phyloP scores from a whole-genome alignment of 2,888 invertebrate genomes.

The Nebria brevicollis region DNA sequence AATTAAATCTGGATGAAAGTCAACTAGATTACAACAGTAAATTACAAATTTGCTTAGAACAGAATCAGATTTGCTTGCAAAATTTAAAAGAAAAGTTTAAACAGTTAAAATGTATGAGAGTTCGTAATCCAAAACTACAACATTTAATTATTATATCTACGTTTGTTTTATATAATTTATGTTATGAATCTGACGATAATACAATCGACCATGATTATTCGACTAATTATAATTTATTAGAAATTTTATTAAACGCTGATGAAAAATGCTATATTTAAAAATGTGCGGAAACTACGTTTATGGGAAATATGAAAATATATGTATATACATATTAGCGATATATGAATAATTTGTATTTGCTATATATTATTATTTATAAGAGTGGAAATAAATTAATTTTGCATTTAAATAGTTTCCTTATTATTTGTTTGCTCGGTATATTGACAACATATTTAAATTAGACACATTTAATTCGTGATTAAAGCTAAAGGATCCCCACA shows the following conservation, averaged over 20 bases:
- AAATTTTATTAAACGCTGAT: not conserved
- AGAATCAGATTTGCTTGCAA: not conserved
- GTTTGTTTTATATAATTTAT: constrained; percentile 9
- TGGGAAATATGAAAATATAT: no score
- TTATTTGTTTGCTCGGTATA: no score
- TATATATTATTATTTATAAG: no score
- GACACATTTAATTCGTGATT: no score
- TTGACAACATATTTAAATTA: no score
- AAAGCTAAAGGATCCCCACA: no score
- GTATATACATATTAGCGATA: no score
- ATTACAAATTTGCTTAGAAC: not conserved
- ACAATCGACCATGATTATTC: not conserved
- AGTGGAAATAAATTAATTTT: no score
- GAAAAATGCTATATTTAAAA: not conserved
- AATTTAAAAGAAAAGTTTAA: not conserved
- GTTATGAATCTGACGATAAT: not conserved
- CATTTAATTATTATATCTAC: not conserved
- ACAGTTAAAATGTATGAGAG: constrained; percentile 11
- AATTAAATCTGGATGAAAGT: not conserved
- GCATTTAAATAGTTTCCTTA: no score
- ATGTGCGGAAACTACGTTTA: not conserved
- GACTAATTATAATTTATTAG: not conserved
- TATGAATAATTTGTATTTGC: no score
- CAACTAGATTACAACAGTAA: not conserved
- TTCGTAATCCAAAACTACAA: constrained; percentile 6